A percentile compares a stretch with the other conserved stretches of the same genome.
phyloP scores from a whole-genome alignment of 2,113 vertebrate genomes.

The Gasterosteus nipponicus region DNA sequence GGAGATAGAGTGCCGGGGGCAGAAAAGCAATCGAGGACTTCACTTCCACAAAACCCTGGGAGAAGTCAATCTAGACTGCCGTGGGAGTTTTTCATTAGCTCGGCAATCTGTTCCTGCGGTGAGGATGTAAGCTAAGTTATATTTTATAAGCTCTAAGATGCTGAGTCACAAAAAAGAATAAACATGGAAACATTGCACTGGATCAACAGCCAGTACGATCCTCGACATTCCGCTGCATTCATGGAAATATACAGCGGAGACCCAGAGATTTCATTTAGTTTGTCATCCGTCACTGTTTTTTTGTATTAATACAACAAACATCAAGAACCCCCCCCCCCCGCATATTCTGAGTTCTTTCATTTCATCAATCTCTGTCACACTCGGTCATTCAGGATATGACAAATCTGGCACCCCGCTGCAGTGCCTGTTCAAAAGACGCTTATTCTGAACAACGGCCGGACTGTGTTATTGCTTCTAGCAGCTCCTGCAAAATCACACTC shows the following conservation, averaged over 20 bases:
- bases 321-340: too few species aligned
- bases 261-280: not conserved
- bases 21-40: constrained; percentile 69
- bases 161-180: constrained; percentile 54
- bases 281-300: too few species aligned
- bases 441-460: too few species aligned
- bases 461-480: too few species aligned
- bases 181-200: constrained; percentile 62
- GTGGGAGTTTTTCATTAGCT: constrained; percentile 76
- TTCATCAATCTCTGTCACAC: too few species aligned
- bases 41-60: constrained; percentile 65
- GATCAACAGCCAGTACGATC: constrained; percentile 31
- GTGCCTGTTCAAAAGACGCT: too few species aligned
- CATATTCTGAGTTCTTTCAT: too few species aligned
- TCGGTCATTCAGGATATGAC: too few species aligned
- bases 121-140: constrained; percentile 72
- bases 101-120: constrained; percentile 69
- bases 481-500: too few species aligned
- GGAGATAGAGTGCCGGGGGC: constrained; percentile 54
- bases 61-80: constrained; percentile 73
- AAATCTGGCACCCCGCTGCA: too few species aligned
- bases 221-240: constrained; percentile 28
- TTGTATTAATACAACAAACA: too few species aligned
- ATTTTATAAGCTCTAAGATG: constrained; percentile 67
- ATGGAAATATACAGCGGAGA: constrained; percentile 16